Base-by-base conservation (phyloP, 2,797 vertebrate species). In the Spea hammondii region DNA sequence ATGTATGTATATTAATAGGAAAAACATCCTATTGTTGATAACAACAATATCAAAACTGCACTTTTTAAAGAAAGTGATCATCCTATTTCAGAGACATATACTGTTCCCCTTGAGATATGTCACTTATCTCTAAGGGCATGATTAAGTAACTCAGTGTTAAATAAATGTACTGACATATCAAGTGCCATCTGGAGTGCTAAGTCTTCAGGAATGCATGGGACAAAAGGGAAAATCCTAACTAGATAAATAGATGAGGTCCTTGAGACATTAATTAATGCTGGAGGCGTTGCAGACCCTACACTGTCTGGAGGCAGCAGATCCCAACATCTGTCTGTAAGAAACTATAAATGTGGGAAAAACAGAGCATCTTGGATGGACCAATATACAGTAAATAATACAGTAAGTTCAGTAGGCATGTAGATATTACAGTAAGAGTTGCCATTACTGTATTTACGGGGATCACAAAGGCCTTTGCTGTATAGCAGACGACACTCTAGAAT, bases 201-300 rank as follows among this genome's bases (percentile, higher is more conserved):
- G 71, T 77, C 75, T 65, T 78, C 65, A 77, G 80, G 80, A 82
- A 82, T 82, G 70, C 75, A 77, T 74, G 57, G 70, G 47, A 55
- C 54, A 64, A 49, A 78, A 65, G 72, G 69, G 11, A 49, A 77
- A 74, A 82, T 79, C 75, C 79, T 73, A 74, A 82, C 65, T 77
- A 74, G 80, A 82, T 77, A 82, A 82, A 82, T 78, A 82, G 75
- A 82, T 73, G 65, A 77, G 68, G 79, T 77, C 75, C 54, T 69
- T 57, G 70, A 49, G 70, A 78, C 75, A 69, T 70, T 77, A 80
- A 80, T 80, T 80, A 82, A 78, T 78, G 80, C 80, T 82, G 55
- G 75, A 78, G 80, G 80, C 75, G 77, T 67, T 82, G 12, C 75
- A 72, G 75, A 54, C 55, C 57, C 62, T 73, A 65, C n/a, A 68